phyloP scores from a whole-genome alignment of 2,113 vertebrate species.

The Apteryx owenii region DNA sequence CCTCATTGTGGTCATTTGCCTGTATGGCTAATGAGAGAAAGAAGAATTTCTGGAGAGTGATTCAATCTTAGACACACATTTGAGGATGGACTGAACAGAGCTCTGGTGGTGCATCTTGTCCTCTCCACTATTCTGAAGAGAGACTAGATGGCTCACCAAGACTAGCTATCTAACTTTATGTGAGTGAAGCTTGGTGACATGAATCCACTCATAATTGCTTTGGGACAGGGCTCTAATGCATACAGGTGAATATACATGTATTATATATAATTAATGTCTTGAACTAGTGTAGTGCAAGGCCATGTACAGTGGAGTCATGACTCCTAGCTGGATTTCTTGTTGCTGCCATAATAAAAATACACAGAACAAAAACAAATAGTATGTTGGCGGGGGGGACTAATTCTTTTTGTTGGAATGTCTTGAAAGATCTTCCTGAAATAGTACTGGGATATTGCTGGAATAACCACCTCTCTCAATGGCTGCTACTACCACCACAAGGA shows the following conservation, averaged over 20 bases:
- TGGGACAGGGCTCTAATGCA: not conserved
- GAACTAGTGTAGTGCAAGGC: not conserved
- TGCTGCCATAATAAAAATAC: not conserved
- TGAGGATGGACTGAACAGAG: not conserved
- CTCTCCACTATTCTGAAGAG: not conserved
- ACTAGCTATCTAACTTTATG: not conserved
- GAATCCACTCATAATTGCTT: not conserved
- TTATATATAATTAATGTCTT: not conserved
- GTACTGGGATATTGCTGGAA: not conserved
- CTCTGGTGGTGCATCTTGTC: not conserved
- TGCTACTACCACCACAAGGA: not conserved
- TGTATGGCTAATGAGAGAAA: not conserved
- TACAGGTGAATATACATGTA: rapidly evolving
- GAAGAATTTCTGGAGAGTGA: not conserved
- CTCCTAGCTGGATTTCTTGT: not conserved
- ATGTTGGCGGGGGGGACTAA: not conserved
- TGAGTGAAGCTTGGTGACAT: not conserved
- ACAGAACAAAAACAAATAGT: not conserved
- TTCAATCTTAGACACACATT: not conserved
- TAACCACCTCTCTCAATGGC: not conserved
- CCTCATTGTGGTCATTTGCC: not conserved
- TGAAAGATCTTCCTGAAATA: not conserved
- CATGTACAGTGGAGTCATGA: not conserved
- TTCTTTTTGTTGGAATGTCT: not conserved
- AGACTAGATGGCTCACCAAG: not conserved